These are phyloP conservation scores for Crossoptilon crossoptilon DNA, from an alignment of 2,797 vertebrate species.

Conservation along the genomic window DNA sequence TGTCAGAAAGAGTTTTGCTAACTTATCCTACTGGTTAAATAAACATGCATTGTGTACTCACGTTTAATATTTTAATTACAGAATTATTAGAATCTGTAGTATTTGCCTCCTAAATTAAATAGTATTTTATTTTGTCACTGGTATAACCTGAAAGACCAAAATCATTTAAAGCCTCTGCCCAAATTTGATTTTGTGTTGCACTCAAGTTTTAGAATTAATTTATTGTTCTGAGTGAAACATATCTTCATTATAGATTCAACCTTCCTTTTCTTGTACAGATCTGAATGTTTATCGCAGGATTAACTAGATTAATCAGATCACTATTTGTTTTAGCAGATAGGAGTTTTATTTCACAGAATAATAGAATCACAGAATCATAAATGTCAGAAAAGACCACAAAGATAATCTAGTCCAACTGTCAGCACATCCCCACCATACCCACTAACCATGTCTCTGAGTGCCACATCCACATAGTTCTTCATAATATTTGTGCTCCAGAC, in stretches of 20 bases:
- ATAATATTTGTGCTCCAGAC: background rate
- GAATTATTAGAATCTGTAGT: background rate
- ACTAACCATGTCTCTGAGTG: background rate
- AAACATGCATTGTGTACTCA: background rate
- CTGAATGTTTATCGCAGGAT: slow-evolving; percentile 24
- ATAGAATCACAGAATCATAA: too few species aligned
- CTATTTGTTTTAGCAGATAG: slow-evolving; percentile 1
- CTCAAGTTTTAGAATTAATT: background rate
- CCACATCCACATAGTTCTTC: background rate
- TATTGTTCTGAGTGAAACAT: background rate
- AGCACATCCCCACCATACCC: background rate
- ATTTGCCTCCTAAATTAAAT: slow-evolving; percentile 18
- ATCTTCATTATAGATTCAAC: background rate
- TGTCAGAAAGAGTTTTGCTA: background rate
- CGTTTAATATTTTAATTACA: background rate
- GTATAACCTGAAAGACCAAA: background rate
- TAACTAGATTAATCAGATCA: slow-evolving; percentile 20
- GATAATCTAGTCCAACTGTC: too few species aligned
- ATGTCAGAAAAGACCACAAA: background rate
- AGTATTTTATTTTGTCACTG: background rate
- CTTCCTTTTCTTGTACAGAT: slow-evolving; percentile 18
- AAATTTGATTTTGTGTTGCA: slow-evolving; percentile 15
- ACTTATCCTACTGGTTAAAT: background rate
- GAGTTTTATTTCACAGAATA: background rate
- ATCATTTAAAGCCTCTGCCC: background rate